Conservation (phyloP, 2,888 invertebrate genomes). For the Synergus japonicus region DNA sequence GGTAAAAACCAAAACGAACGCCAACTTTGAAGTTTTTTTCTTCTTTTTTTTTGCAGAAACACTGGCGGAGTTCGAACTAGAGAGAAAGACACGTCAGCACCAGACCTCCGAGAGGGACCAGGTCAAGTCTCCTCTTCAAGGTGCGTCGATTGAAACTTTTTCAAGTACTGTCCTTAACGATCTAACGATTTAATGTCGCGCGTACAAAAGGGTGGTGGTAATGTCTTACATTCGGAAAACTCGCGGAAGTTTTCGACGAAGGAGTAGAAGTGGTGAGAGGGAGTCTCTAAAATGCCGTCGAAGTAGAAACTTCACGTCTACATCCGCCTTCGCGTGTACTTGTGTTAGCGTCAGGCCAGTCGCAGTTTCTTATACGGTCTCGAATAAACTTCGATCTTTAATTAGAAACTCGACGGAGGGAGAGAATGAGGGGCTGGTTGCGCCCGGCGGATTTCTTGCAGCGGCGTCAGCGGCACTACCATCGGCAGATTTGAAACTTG, state of each 20-base stretch:
- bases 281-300: slow-evolving; percentile 12
- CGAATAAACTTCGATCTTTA: slow-evolving; percentile 73
- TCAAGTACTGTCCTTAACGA: slow-evolving; percentile 1
- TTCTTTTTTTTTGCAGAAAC: slow-evolving; percentile 84
- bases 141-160: slow-evolving; percentile 72
- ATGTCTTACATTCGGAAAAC: background rate
- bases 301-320: slow-evolving; percentile 7
- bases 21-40: slow-evolving; percentile 44
- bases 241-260: background rate
- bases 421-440: slow-evolving; percentile 55
- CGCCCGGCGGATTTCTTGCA: slow-evolving; percentile 62
- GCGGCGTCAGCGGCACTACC: slow-evolving; percentile 67
- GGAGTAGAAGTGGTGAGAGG: background rate
- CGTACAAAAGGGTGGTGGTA: background rate
- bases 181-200: background rate
- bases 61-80: slow-evolving; percentile 91
- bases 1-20: background rate
- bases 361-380: slow-evolving; percentile 46
- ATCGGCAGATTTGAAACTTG: slow-evolving; percentile 70
- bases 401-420: slow-evolving; percentile 70
- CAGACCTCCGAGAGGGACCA: slow-evolving; percentile 86
- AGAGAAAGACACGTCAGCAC: slow-evolving; percentile 90
- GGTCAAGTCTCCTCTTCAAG: slow-evolving; percentile 91
- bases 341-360: background rate
- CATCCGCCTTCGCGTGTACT: background rate